Evolutionary conservation across 2,888 invertebrate genomes (phyloP), one percentile per base, ranked within the genome.

Genomic region (Helleia helle): DNA sequence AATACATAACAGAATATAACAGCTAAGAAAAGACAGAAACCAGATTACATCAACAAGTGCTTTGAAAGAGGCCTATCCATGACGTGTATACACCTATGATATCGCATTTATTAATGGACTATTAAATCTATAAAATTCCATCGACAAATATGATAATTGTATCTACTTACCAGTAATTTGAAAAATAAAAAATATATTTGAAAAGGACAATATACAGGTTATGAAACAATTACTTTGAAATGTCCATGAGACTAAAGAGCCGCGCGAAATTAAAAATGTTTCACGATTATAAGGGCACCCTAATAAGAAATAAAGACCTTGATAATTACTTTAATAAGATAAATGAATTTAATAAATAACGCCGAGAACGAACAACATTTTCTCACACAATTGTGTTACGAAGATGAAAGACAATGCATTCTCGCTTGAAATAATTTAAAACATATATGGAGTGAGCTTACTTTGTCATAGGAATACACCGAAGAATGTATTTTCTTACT

Each of bases 321-420:
- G 18, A 34, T 34, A 34, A 34, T 34, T 34, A 34, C 34, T 34
- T 34, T 22, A 34, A 34, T 34, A 12, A 34, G 34, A 34, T 12
- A 34, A 34, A 34, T 34, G 34, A 17, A 34, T 34, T 34, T 34
- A 22, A 34, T 34, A 22, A 34, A 22, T 12, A 34, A 34, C 22
- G 34, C 4, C 18, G 8, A 22, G 18, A 34, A 12, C 34, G 22
- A 34, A 22, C 12, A 22, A 22, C 34, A 34, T 34, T 34, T 34
- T 34, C 34, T 34, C 34, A 34, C 34, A 34, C 11, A 34, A 8
- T 8, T 18, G 11, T 6, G 5, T 6, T 22, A 34, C 14, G 18
- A 31, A 18, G 31, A 31, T 12, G 34, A 34, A 12, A 15, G 30
- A 22, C 34, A 34, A 34, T 12, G 12, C 22, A 12, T 7, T 12